Evolutionary conservation across 2,888 invertebrate genomes (phyloP).

Genomic region (Metacarcinus magister): DNA sequence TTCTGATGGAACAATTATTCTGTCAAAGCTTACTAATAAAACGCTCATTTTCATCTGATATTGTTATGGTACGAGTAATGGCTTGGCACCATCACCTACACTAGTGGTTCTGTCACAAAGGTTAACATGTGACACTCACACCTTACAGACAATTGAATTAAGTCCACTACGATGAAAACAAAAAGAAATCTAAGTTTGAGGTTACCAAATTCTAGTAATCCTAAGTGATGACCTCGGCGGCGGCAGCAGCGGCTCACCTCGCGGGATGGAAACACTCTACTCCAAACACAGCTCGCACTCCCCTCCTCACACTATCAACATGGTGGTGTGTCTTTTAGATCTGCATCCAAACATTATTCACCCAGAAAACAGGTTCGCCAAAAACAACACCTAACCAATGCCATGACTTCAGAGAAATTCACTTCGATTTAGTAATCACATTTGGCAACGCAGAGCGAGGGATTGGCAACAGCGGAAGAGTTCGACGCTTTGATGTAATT

Average conservation of each 20-base stretch:
- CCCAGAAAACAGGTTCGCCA: background rate
- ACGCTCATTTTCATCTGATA: background rate
- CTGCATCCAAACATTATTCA: background rate
- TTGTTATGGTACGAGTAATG: background rate
- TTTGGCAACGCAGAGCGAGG: background rate
- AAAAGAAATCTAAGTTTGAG: background rate
- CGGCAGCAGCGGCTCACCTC: background rate
- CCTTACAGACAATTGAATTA: background rate
- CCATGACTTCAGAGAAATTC: background rate
- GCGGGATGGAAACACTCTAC: background rate
- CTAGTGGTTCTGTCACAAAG: background rate
- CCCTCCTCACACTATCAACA: background rate
- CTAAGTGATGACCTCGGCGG: background rate
- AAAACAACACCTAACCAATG: background rate
- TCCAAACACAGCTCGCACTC: background rate
- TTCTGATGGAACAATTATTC: background rate
- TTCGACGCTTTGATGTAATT: background rate
- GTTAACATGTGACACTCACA: background rate
- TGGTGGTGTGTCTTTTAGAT: background rate
- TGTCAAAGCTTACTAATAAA: background rate
- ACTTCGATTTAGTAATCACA: background rate
- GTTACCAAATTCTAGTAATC: slow-evolving; percentile 12
- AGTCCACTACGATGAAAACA: background rate
- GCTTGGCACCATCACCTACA: background rate
- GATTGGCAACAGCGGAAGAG: slow-evolving; percentile 20